These are phyloP conservation scores for Gallinago jamesoni DNA, from an alignment of 2,113 vertebrate species.

Conservation along the genomic window DNA sequence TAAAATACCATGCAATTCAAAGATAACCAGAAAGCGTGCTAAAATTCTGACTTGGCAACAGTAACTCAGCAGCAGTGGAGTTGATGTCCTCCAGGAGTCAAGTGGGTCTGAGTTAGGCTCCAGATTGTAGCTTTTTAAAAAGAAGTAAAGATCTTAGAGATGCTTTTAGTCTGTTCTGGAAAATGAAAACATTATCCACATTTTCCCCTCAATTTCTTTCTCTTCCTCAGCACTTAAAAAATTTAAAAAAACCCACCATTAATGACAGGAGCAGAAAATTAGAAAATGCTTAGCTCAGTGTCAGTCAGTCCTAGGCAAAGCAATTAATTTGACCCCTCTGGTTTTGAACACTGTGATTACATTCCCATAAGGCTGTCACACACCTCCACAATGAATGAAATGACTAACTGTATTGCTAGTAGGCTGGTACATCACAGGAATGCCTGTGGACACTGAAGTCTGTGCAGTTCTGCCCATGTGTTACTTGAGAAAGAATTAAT, in stretches of 20 bases:
- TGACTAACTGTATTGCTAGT: not conserved
- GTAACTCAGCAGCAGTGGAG: not conserved
- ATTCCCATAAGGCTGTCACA: not conserved
- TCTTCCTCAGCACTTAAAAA: not conserved
- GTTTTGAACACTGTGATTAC: not conserved
- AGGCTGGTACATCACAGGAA: not conserved
- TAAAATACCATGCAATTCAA: not conserved
- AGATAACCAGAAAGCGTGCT: not conserved
- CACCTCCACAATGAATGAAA: not conserved
- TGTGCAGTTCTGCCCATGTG: not conserved
- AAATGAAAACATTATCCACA: not conserved
- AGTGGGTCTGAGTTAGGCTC: not conserved
- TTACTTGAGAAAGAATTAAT: not conserved
- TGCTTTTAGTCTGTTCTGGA: not conserved
- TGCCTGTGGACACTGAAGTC: not conserved
- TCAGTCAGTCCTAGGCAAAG: not conserved
- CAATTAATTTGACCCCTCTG: not conserved
- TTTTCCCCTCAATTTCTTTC: not conserved
- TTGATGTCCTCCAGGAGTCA: not conserved
- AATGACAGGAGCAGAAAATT: not conserved
- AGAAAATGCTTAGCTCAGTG: not conserved
- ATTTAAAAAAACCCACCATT: accelerated
- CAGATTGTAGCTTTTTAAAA: not conserved
- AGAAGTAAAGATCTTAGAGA: not conserved
- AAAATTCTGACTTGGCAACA: not conserved